Percentiles rank a stretch among this genome's conserved stretches.
These are phyloP conservation scores for Felis catus DNA, from an alignment of 2,113 vertebrate species.

Conservation along the genomic window F.catus_Fca126_mat1.0 CM031420.1:28277001-28277500, in stretches of 20 bases:
- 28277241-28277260: not conserved
- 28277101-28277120: slow-evolving; percentile 33
- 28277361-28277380: not conserved
- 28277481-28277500: slow-evolving; percentile 9
- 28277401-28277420: not conserved
- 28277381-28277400: slow-evolving; percentile 20
- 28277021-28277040: not conserved
- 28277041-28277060: not conserved
- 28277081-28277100: not conserved
- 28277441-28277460: not conserved
- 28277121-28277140: not conserved
- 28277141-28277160: not conserved
- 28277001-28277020: not conserved
- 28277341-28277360: not conserved
- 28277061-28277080: not conserved
- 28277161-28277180: slow-evolving; percentile 11
- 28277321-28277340: not conserved
- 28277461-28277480: slow-evolving; percentile 12
- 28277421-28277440: slow-evolving; percentile 13
- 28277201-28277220: not conserved
- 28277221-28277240: not conserved
- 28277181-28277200: not conserved
- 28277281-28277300: slow-evolving; percentile 27
- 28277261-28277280: not conserved
- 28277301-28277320: not conserved